These are phyloP conservation scores for Xylocampa areola DNA, from an alignment of 2,888 invertebrate species.

Conservation along the genomic window DNA sequence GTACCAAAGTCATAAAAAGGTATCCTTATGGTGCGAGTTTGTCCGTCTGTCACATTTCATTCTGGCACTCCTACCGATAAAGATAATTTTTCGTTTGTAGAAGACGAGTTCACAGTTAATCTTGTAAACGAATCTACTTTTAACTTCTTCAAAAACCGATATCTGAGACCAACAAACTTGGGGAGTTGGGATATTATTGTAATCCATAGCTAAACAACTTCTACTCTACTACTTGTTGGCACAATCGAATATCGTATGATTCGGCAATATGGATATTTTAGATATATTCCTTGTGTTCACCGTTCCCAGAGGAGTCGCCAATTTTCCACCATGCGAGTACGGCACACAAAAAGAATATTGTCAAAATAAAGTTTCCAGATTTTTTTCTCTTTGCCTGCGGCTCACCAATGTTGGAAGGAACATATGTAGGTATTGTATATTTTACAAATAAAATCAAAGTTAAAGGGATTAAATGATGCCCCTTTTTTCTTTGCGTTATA, in stretches of 20 bases:
- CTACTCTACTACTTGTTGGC: constrained; percentile 37
- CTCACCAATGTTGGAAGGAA: too few relatives aligned
- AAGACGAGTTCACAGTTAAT: neutral
- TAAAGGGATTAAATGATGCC: constrained; percentile 24
- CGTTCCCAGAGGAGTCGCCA: constrained; percentile 56
- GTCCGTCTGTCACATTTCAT: too few relatives aligned
- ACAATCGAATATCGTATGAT: constrained; percentile 48
- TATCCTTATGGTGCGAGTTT: too few relatives aligned
- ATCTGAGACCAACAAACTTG: constrained; percentile 11
- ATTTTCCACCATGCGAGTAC: constrained; percentile 67
- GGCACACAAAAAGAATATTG: constrained; percentile 49
- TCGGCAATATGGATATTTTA: constrained; percentile 46
- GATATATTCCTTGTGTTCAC: constrained; percentile 54
- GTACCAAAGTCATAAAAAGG: too few relatives aligned
- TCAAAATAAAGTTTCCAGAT: constrained; percentile 43
- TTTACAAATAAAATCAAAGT: constrained; percentile 31
- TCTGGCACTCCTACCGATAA: too few relatives aligned
- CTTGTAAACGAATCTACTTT: neutral
- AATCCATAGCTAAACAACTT: constrained; percentile 29
- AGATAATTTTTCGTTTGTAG: neutral
- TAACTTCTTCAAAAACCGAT: neutral
- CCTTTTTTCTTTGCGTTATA: constrained; percentile 12
- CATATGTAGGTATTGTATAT: constrained; percentile 18
- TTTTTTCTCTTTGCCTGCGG: constrained; percentile 41
- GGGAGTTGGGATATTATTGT: constrained; percentile 22